A percentile compares a stretch with the other conserved stretches of the same genome.
Evolutionary conservation across 2,797 vertebrate species (phyloP).

Genomic region (Gallinago solitaria): DNA sequence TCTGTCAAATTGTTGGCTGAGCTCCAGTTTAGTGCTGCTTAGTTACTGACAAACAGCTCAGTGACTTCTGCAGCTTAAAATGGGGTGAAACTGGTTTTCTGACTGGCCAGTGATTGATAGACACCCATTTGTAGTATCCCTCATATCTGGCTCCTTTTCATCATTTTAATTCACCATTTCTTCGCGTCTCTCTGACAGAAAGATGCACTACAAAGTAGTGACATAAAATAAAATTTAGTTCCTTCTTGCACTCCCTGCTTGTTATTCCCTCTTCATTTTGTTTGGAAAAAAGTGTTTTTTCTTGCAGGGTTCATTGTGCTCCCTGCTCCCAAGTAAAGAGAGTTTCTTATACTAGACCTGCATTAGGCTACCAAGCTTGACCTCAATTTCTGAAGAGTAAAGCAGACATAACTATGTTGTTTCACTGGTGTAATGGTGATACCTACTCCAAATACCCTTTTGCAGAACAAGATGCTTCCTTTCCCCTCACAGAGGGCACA

Average conservation of each 20-base stretch:
- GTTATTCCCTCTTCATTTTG: background rate
- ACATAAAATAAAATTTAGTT: background rate
- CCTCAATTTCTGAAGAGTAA: background rate
- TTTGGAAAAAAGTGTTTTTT: background rate
- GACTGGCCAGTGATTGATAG: background rate
- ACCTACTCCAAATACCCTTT: background rate
- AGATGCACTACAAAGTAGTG: background rate
- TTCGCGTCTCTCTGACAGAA: background rate
- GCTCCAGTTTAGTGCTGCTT: background rate
- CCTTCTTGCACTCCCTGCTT: background rate
- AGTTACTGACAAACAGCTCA: slow-evolving; percentile 5
- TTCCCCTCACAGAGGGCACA: background rate
- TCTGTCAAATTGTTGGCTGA: background rate
- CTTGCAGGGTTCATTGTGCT: background rate
- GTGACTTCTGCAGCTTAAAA: background rate
- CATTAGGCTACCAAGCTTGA: background rate
- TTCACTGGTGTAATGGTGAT: background rate
- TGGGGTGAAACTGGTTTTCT: background rate
- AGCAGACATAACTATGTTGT: background rate
- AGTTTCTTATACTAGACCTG: background rate
- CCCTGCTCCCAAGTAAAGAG: background rate
- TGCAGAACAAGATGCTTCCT: background rate
- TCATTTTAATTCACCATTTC: background rate
- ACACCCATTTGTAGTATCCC: background rate
- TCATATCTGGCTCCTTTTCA: background rate